Conservation (phyloP, 2,797 vertebrate species). For the Malacoraja senta region DNA sequence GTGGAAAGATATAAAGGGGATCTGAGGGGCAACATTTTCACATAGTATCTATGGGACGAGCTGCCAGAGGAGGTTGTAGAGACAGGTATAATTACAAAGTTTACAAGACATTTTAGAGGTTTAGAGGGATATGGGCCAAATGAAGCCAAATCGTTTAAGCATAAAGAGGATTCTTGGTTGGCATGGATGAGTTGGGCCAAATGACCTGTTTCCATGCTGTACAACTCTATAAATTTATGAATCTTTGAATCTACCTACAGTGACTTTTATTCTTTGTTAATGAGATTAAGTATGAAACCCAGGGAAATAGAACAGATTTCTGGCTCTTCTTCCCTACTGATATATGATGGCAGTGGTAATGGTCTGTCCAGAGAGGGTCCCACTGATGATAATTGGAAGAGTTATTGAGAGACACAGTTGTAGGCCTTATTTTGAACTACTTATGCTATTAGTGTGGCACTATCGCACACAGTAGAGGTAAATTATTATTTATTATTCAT, state of each 20-base stretch:
- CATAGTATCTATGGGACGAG: no score
- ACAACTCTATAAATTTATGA: no score
- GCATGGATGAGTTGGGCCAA: no score
- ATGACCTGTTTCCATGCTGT: no score
- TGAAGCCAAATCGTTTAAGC: no score
- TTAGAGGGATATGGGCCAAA: no score
- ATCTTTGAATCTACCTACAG: neutral
- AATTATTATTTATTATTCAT: neutral
- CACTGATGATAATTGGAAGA: neutral
- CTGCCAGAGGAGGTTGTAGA: no score
- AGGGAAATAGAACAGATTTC: neutral
- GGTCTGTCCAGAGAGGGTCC: neutral
- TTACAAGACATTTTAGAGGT: no score
- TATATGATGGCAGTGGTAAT: neutral
- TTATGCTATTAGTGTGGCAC: neutral
- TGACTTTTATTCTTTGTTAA: neutral
- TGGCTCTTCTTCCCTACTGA: neutral
- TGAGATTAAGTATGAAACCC: neutral
- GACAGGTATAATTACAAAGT: no score
- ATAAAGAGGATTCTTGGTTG: no score
- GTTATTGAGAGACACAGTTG: neutral
- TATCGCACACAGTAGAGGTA: neutral
- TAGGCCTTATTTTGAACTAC: neutral
- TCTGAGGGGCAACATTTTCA: no score
- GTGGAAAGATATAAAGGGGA: no score